Conservation (phyloP, 2,113 vertebrate species). For the Marmota flaviventris region DNA sequence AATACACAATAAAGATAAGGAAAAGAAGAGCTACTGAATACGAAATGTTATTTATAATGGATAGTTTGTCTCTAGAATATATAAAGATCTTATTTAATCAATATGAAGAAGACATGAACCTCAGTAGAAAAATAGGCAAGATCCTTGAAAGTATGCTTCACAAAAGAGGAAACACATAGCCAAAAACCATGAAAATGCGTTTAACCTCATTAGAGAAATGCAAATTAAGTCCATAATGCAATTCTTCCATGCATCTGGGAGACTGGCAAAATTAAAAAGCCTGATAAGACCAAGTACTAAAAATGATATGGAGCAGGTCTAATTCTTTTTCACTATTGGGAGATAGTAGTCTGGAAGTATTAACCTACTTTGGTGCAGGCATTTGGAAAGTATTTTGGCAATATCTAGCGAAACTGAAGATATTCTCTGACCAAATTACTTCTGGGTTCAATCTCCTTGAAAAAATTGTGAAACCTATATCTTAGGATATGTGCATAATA, state of each 20-base stretch:
- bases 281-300: not conserved
- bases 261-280: not conserved
- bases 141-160: not conserved
- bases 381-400: not conserved
- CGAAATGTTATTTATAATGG: not conserved
- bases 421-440: not conserved
- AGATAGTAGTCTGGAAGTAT: not conserved
- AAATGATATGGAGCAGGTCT: not conserved
- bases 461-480: not conserved
- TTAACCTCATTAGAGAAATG: not conserved
- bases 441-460: not conserved
- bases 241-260: not conserved
- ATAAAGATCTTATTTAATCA: not conserved
- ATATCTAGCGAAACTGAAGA: not conserved
- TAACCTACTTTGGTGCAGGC: not conserved
- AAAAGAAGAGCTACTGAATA: not conserved
- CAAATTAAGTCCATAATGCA: not conserved
- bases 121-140: not conserved
- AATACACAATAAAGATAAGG: not conserved
- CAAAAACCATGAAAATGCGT: not conserved
- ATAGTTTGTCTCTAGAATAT: not conserved
- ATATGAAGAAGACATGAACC: not conserved
- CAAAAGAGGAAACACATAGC: not conserved
- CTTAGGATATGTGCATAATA: not conserved
- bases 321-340: not conserved